phyloP scores from a whole-genome alignment of 2,888 invertebrate species.

The Tenthredo amoena region DNA sequence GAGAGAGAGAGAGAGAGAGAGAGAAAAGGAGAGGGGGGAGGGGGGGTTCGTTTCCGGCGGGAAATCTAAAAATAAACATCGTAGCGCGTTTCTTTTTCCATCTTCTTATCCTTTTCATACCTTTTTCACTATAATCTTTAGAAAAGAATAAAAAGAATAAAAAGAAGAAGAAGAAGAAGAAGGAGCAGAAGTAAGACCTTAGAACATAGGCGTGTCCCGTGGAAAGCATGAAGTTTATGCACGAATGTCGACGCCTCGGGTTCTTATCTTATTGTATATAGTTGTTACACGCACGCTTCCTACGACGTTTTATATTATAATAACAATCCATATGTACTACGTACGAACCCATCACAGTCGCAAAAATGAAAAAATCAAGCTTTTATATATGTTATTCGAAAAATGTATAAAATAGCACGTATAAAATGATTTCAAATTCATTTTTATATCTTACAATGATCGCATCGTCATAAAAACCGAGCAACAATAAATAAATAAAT shows the following conservation, averaged over 20 bases:
- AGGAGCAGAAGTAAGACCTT: background rate
- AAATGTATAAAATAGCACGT: background rate
- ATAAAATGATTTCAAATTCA: background rate
- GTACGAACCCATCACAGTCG: background rate
- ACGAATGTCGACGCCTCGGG: background rate
- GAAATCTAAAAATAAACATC: conserved; percentile 58
- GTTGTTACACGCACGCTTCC: background rate
- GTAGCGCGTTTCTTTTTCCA: conserved; percentile 30
- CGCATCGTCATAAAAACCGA: no score
- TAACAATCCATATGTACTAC: no score
- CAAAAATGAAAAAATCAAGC: background rate
- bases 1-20: background rate
- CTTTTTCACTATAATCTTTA: conserved; percentile 31
- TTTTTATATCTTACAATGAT: background rate
- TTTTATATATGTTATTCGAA: background rate
- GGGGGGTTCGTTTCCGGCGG: conserved; percentile 49
- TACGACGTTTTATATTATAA: background rate
- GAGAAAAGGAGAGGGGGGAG: background rate
- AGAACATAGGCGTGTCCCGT: background rate
- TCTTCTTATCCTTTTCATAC: conserved; percentile 44
- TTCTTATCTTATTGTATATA: background rate
- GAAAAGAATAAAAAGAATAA: background rate
- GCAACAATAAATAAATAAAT: no score
- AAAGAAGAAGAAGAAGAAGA: background rate
- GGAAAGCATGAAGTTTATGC: background rate